Evolutionary conservation across 1,140 invertebrate species (phyloP).

Genomic region (Parasteatoda tepidariorum): DNA sequence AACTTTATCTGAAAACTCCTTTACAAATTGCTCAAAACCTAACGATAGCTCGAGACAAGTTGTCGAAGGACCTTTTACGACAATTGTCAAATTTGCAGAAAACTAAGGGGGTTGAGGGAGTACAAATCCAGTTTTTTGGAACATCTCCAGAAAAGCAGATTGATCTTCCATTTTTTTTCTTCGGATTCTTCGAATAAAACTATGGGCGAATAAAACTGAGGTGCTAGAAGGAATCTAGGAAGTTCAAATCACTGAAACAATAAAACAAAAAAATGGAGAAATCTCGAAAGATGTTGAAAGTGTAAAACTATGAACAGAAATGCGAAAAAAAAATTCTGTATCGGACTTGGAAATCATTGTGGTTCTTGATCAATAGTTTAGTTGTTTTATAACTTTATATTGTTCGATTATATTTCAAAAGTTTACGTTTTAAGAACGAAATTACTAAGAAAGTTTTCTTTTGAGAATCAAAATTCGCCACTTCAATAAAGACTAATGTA

Average conservation of each 20-base stretch:
- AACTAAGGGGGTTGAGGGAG: background rate
- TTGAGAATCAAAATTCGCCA: too few relatives aligned
- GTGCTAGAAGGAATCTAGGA: slow-evolving; percentile 11
- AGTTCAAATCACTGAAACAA: slow-evolving; percentile 50
- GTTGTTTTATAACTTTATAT: too few relatives aligned
- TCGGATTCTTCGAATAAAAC: background rate
- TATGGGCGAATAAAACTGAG: slow-evolving; percentile 14
- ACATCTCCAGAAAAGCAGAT: slow-evolving; percentile 24
- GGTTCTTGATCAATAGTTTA: slow-evolving; percentile 2
- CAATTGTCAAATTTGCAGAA: slow-evolving; percentile 28
- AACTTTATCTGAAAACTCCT: slow-evolving; percentile 11
- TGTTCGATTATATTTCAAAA: too few relatives aligned
- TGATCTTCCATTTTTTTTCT: slow-evolving; percentile 19
- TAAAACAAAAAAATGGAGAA: slow-evolving; percentile 27
- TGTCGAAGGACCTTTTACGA: slow-evolving; percentile 34
- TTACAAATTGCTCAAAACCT: slow-evolving; percentile 22
- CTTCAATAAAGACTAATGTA: too few relatives aligned
- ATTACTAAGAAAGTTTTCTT: too few relatives aligned
- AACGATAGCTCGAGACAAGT: slow-evolving; percentile 16
- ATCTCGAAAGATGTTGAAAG: slow-evolving; percentile 43
- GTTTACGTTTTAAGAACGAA: too few relatives aligned
- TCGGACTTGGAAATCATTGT: background rate
- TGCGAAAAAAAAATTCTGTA: background rate
- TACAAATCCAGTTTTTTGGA: slow-evolving; percentile 32
- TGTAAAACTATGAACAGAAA: slow-evolving; percentile 6